These are phyloP conservation scores for Polyploca ridens DNA, from an alignment of 2,888 invertebrate species.

Conservation along the genomic window DNA sequence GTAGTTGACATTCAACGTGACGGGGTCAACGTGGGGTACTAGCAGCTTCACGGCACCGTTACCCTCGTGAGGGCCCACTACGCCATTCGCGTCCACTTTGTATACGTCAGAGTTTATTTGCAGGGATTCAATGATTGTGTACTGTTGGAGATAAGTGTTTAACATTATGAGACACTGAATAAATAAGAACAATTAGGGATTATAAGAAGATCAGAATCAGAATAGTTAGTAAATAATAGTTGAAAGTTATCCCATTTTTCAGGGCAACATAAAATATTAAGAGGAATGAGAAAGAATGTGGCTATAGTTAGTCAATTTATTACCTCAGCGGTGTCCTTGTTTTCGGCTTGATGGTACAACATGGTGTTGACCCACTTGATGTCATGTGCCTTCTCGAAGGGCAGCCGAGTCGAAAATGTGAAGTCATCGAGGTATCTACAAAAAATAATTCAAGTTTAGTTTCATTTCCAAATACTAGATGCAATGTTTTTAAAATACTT, in stretches of 20 bases:
- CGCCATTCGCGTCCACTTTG: conserved; percentile 73
- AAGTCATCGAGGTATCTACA: conserved; percentile 76
- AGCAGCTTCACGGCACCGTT: conserved; percentile 65
- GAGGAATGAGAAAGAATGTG: no score
- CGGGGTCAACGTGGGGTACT: conserved; percentile 76
- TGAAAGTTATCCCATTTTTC: no score
- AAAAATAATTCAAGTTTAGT: neutral
- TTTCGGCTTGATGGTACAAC: conserved; percentile 61
- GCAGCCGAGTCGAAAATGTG: conserved; percentile 77
- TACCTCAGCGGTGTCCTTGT: conserved; percentile 68
- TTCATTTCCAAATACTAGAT: neutral
- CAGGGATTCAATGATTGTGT: conserved; percentile 61
- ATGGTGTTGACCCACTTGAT: conserved; percentile 75
- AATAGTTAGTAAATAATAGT: no score
- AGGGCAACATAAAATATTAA: no score
- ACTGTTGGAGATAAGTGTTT: conserved; percentile 41
- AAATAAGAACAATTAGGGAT: no score
- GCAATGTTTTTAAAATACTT: no score
- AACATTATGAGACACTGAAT: conserved; percentile 13
- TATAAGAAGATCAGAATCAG: no score
- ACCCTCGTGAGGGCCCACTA: conserved; percentile 60
- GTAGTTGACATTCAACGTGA: conserved; percentile 72
- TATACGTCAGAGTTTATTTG: conserved; percentile 83
- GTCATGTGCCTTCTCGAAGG: conserved; percentile 84
- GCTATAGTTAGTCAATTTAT: conserved; percentile 19